phyloP scores from a whole-genome alignment of 2,797 vertebrate genomes.

The Taenioides sp. region DNA sequence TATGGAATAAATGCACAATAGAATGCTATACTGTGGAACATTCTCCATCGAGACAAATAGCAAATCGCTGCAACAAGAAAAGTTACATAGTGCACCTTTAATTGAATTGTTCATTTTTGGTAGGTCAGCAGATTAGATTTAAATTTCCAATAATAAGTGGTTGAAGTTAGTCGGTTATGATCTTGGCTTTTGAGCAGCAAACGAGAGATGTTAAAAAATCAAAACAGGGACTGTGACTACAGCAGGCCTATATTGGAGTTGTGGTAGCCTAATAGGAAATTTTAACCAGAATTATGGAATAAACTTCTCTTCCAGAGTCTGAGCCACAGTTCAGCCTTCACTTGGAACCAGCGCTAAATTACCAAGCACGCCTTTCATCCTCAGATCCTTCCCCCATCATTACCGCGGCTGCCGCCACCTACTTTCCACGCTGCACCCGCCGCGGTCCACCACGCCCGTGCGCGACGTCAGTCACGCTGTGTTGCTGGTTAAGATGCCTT shows the following conservation, averaged over 20 bases:
- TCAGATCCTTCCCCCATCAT: conserved; percentile 65
- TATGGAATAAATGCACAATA: no score
- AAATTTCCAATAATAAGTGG: no score
- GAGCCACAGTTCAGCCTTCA: conserved; percentile 27
- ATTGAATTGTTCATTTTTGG: no score
- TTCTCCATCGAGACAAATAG: no score
- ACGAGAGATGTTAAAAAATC: no score
- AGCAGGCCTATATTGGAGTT: neutral
- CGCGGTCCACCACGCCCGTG: conserved; percentile 68
- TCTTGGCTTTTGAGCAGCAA: no score
- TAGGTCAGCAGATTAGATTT: no score
- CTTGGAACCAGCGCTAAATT: conserved; percentile 28
- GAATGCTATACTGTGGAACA: no score
- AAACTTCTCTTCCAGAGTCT: neutral
- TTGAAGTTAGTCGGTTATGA: no score
- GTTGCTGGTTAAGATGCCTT: conserved; percentile 47
- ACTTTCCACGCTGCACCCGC: conserved; percentile 62
- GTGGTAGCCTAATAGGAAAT: neutral
- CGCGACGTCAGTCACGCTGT: conserved; percentile 65
- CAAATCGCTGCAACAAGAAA: no score
- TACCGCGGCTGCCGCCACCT: conserved; percentile 57
- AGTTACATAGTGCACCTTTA: no score
- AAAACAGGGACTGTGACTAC: no score
- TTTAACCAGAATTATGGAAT: neutral
- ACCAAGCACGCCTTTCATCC: conserved; percentile 47